These are phyloP conservation scores for Kryptopterus vitreolus DNA, from an alignment of 2,797 vertebrate genomes.

Conservation along the genomic window DNA sequence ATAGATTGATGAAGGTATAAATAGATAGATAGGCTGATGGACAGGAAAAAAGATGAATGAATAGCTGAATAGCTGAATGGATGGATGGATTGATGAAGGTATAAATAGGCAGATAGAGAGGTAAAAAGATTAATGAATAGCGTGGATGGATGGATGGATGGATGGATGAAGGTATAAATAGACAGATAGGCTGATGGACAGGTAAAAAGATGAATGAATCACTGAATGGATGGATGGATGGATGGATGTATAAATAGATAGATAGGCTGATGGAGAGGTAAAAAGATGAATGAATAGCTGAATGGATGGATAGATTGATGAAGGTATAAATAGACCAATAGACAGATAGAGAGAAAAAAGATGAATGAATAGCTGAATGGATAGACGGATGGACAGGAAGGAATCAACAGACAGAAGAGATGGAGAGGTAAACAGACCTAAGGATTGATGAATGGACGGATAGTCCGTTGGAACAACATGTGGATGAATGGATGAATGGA, in stretches of 20 bases:
- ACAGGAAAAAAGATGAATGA: neutral
- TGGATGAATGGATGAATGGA: neutral
- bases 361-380: no score
- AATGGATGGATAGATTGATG: neutral
- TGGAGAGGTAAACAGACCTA: neutral
- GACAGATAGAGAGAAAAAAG: neutral
- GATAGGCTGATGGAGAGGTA: neutral
- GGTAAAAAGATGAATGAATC: neutral
- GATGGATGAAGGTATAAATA: neutral
- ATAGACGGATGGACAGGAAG: neutral
- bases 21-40: no score
- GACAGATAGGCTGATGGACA: neutral
- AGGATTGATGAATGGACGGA: neutral
- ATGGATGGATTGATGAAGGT: neutral
- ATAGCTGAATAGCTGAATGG: neutral
- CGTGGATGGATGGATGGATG: no score
- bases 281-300: neutral
- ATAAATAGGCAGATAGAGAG: neutral
- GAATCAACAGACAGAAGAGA: neutral
- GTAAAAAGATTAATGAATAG: fast-evolving
- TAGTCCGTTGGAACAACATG: no score
- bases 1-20: neutral
- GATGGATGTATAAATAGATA: neutral
- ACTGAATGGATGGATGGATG: neutral
- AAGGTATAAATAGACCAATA: neutral